Evolutionary conservation across 2,797 vertebrate species (phyloP).

Genomic region (Orestias chungarensis): DNA sequence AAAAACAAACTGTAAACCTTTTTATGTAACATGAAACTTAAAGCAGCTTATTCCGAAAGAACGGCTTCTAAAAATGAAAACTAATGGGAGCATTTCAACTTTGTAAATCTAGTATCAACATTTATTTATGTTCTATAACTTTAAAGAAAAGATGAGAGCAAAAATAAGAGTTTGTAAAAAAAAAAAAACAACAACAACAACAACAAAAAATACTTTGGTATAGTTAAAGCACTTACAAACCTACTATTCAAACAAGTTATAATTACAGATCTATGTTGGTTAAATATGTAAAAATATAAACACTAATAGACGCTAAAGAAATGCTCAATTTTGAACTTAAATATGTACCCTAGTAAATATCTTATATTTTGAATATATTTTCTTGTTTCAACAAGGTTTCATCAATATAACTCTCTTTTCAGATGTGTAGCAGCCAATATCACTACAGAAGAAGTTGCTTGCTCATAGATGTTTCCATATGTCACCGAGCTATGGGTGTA

Average conservation of each 20-base stretch:
- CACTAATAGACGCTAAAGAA: background rate
- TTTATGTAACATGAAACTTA: background rate
- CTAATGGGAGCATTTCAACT: background rate
- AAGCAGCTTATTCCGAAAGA: background rate
- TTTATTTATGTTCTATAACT: background rate
- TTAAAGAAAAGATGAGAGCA: background rate
- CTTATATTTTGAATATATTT: background rate
- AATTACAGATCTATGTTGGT: background rate
- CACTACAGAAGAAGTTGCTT: slow-evolving; percentile 31
- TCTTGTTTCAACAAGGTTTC: slow-evolving; percentile 20
- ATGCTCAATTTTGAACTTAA: background rate
- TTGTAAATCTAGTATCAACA: background rate
- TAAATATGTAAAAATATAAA: background rate
- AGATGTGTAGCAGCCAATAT: slow-evolving; percentile 46
- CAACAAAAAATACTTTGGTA: background rate
- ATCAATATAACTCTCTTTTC: slow-evolving; percentile 25
- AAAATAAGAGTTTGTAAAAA: background rate
- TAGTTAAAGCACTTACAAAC: background rate
- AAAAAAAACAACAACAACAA: background rate
- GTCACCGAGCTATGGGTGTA: slow-evolving; percentile 51
- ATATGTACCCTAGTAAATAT: background rate
- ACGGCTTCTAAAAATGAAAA: background rate
- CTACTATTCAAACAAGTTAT: background rate
- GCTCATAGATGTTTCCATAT: slow-evolving; percentile 60
- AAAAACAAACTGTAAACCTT: too few species aligned